These are phyloP conservation scores for Chrysaora quinquecirrha DNA, from an alignment of 30 jellyfish, hydroid and myxozoan genomes.

Conservation along the genomic window DNA sequence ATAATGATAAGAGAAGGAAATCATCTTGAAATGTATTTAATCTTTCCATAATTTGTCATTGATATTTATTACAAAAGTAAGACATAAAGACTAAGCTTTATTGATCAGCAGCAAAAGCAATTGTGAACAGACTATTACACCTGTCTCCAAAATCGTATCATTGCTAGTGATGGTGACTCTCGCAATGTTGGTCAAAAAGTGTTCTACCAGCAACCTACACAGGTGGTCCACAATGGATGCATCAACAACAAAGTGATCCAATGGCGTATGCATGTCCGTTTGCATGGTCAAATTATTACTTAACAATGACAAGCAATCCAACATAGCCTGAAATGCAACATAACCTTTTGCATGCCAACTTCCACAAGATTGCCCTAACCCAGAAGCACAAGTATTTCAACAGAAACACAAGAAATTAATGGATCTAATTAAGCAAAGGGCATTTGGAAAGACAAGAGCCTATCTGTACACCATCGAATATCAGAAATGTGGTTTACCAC, in stretches of 20 bases:
- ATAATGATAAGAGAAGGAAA: background rate
- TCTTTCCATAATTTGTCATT: no score
- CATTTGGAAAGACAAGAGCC: background rate
- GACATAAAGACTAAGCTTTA: no score
- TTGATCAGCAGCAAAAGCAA: no score
- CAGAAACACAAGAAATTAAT: background rate
- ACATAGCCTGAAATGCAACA: background rate
- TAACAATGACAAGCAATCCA: background rate
- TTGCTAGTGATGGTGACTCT: constrained; percentile 12
- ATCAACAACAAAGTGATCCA: background rate
- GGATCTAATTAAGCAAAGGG: background rate
- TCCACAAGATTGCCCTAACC: background rate
- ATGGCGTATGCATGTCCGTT: background rate
- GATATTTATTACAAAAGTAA: no score
- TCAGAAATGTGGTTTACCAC: background rate
- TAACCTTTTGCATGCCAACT: background rate
- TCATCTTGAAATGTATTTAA: background rate
- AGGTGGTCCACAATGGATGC: constrained; percentile 10
- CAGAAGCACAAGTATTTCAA: background rate
- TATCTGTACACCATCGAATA: background rate
- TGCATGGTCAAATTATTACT: background rate
- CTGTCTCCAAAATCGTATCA: background rate
- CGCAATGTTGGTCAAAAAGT: constrained; percentile 9
- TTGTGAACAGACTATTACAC: background rate
- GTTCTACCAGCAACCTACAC: no score